Conservation (phyloP, 2,888 invertebrate genomes). For the Julus scandinavius region DNA sequence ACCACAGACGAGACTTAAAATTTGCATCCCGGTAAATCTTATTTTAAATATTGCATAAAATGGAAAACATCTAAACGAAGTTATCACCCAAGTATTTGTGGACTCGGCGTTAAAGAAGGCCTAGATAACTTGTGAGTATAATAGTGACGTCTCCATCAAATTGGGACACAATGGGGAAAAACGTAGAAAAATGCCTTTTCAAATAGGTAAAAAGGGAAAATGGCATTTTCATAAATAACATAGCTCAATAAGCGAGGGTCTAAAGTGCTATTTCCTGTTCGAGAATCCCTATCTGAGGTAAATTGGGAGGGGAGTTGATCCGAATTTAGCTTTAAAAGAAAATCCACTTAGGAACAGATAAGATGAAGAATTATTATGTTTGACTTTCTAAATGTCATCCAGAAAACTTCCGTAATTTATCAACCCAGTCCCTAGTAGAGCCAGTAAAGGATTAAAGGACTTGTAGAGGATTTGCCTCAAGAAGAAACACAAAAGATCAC, state of each 20-base stretch:
- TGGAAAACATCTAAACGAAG: too few relatives aligned
- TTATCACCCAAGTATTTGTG: too few relatives aligned
- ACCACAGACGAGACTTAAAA: too few relatives aligned
- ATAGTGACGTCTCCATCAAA: neutral
- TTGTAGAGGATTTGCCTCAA: neutral
- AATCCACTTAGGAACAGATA: conserved; percentile 11
- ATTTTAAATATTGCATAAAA: too few relatives aligned
- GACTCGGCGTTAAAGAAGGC: too few relatives aligned
- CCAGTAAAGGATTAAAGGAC: neutral
- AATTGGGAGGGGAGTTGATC: neutral
- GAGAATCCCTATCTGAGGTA: neutral
- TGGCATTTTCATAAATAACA: neutral
- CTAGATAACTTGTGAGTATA: too few relatives aligned
- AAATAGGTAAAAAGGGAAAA: neutral
- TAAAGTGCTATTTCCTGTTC: conserved; percentile 13
- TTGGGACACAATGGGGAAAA: neutral
- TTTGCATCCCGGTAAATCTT: too few relatives aligned
- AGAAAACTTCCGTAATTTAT: conserved; percentile 21
- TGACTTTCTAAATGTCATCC: conserved; percentile 23
- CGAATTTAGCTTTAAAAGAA: conserved; percentile 19
- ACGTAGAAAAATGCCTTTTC: neutral
- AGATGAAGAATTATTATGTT: conserved; percentile 33
- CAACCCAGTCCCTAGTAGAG: neutral
- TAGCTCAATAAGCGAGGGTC: neutral
- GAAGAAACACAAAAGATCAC: neutral